Conservation (phyloP, 1,140 invertebrate genomes). For the Drosophila ironensis region DNA sequence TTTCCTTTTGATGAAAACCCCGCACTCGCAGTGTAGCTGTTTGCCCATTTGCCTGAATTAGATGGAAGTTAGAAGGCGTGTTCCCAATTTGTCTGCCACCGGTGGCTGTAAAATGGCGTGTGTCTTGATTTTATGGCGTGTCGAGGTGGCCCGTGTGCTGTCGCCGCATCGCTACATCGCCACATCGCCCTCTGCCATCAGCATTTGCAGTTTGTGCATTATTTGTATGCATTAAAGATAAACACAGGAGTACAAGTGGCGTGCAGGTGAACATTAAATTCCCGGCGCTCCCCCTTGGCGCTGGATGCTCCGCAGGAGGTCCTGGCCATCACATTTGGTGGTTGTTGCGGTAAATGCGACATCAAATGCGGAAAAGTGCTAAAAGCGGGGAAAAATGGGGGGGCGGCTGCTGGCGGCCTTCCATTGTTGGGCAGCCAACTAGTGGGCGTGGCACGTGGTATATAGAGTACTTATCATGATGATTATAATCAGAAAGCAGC, state of each 20-base stretch:
- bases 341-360: conserved; percentile 29
- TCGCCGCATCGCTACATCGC: background rate
- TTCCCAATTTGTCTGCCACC: conserved; percentile 26
- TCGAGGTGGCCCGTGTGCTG: conserved; percentile 7
- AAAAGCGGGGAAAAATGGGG: conserved; percentile 5
- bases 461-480: conserved; percentile 62
- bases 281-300: background rate
- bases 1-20: too few relatives aligned
- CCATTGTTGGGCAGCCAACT: conserved; percentile 40
- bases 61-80: conserved; percentile 24
- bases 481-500: conserved; percentile 66
- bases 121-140: conserved; percentile 71
- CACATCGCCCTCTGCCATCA: conserved; percentile 19
- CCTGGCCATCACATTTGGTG: background rate
- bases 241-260: conserved; percentile 10
- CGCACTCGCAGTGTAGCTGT: conserved; percentile 11
- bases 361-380: conserved; percentile 17
- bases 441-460: conserved; percentile 32
- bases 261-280: conserved; percentile 34
- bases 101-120: conserved; percentile 51
- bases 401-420: conserved; percentile 13
- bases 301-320: background rate
- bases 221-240: conserved; percentile 74
- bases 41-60: conserved; percentile 57
- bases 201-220: conserved; percentile 70